phyloP scores from a whole-genome alignment of 2,888 invertebrate genomes.

The Serripes groenlandicus region DNA sequence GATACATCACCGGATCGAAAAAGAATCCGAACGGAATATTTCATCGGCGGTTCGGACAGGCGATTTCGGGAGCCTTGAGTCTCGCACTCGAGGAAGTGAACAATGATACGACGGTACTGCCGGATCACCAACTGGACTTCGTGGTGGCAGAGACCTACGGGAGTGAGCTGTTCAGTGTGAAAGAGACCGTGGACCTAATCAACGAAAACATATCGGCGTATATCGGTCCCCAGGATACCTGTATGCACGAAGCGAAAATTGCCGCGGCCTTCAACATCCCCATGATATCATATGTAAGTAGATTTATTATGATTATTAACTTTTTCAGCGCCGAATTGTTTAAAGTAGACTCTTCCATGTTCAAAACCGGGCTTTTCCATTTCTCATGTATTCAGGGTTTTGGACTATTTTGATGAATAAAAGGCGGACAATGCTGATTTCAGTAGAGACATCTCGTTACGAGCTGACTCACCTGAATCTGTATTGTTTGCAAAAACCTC shows the following conservation, averaged over 20 bases:
- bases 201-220: constrained; percentile 94
- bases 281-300: constrained; percentile 98
- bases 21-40: constrained; percentile 35
- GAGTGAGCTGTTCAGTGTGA: constrained; percentile 94
- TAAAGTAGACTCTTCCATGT: no score
- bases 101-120: constrained; percentile 80
- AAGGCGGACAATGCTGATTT: no score
- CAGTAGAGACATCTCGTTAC: no score
- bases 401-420: no score
- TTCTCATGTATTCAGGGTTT: no score
- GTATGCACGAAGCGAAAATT: constrained; percentile 96
- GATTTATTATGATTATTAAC: no score
- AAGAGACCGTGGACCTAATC: constrained; percentile 93
- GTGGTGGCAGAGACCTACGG: constrained; percentile 96
- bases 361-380: no score
- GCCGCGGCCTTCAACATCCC: constrained; percentile 97
- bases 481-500: no score
- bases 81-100: constrained; percentile 94
- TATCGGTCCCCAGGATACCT: constrained; percentile 95
- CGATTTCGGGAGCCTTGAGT: constrained; percentile 94
- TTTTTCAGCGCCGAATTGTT: no score
- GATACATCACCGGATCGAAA: constrained; percentile 79
- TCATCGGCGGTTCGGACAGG: constrained; percentile 92
- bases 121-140: constrained; percentile 92
- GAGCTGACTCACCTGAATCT: no score